Evolutionary conservation across 23 tunicate species (phyloP), one percentile per base, ranked within the genome.

Genomic region (Oikopleura dioica): DNA sequence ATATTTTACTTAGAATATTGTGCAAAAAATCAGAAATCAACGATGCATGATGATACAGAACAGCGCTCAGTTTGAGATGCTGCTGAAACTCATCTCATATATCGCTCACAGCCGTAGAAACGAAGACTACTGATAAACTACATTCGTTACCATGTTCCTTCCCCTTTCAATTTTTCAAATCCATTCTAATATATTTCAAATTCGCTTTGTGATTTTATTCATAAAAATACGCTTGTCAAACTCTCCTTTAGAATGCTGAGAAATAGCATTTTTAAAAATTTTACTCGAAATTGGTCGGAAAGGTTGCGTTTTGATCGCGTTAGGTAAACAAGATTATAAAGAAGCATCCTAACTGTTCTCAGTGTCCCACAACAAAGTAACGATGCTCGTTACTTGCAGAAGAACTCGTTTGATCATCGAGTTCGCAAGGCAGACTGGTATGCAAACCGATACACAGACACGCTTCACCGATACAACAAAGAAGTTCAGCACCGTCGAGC

Each of bases 11-110:
- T 2, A 63, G 72, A 63, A 63, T 12, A 21, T 63, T 2, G 72
- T 63, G 29, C 33, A 23, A 23, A 31, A 63, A 16, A 63, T 63
- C 30, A 23, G 72, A 21, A 63, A 63, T 28, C 72, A 63, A 28
- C 72, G 72, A 24, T 63, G 72, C 26, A 63, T 63, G 72, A 63
- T 63, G 72, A 28, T 63, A 2, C 72, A 63, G 26, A 63, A 63
- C 26, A 28, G 33, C 2, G 2, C 72, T 2, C 72, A 63, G 72
- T 63, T 63, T 31, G 72, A 63, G 2, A 2, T 63, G 2, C 30
- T 63, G 30, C 72, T 63, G 30, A 63, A 63, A 63, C 30, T 63
- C 5, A 63, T 63, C 55, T 44, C 16, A 9, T 44, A 44, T 21
- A 44, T 44, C 55, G 55, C 55, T 44, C 55, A 44, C 21, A n/a